Base-by-base conservation (phyloP, 2,888 invertebrate genomes). In the Caenorhabditis macrosperma region DNA sequence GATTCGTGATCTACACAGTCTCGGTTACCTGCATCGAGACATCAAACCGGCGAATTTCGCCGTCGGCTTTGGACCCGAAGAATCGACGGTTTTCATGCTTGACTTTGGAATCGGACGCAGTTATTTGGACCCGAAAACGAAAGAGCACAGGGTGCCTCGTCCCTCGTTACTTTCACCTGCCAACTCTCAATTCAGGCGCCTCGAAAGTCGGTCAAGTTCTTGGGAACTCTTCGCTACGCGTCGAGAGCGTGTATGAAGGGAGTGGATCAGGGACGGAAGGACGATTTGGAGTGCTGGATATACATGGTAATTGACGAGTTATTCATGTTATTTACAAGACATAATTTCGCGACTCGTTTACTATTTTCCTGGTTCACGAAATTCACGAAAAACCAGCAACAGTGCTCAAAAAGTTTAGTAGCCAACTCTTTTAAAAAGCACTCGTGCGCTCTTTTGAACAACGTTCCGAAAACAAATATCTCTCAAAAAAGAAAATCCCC, bases 21-120 rank as follows among this genome's bases (percentile, higher is more conserved):
- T 82, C 10, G 82, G 82, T 22, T 84, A 60, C 41, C 76, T 84
- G 15, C 84, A 84, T 64, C 69, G 84, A 20, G 76, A 79, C 64
- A 82, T 79, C 64, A 83, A 83, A 22, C 81, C 83, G 15, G 81
- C 81, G 10, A 83, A 83, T 57, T 83, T 76, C 55, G 81, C 83
- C 22, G 77, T 79, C 10, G 81, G 81, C 15, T 35, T 83, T 35
- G 76, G 46, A 3, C 67, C 66, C 15, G 38, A 55, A 2, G 78
- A 82, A 52, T 15, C 24, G 12, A 50, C 30, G 1, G 61, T 82
- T 7, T 79, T 52, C 54, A 67, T 82, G 71, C 59, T 82, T 2
- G 76, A 79, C 26, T 82, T 82, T 64, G 78, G 78, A 17, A 79
- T 82, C 48, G 61, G 63, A 28, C 52, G 64, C 33, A 48, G 55